Conservation (phyloP, 2,113 vertebrate genomes). For the Archocentrus centrarchus region DNA sequence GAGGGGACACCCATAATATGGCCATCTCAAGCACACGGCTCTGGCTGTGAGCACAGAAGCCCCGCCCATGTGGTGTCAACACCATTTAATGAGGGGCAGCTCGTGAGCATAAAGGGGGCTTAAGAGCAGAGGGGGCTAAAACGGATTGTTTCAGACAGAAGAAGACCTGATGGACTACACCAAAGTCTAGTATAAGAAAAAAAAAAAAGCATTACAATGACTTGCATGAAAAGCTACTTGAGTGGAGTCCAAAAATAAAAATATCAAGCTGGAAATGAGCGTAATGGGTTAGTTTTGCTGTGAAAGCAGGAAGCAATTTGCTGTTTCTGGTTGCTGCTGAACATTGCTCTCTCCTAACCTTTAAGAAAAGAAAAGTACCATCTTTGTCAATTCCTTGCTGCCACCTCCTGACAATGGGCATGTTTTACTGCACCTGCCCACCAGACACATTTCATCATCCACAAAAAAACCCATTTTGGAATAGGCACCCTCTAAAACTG, state of each 20-base stretch:
- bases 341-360: not conserved
- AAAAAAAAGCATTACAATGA: no score
- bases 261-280: no score
- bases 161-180: not conserved
- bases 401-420: not conserved
- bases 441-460: constrained; percentile 6
- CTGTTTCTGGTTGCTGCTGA: not conserved
- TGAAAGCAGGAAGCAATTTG: not conserved
- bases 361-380: constrained; percentile 7
- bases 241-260: no score
- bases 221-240: not conserved
- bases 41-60: not conserved
- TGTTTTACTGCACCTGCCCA: not conserved
- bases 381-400: constrained; percentile 1
- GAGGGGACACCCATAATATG: not conserved
- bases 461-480: fast-evolving
- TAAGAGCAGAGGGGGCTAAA: not conserved
- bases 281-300: no score
- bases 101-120: not conserved
- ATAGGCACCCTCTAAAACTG: not conserved
- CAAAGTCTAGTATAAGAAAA: not conserved
- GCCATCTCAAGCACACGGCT: not conserved
- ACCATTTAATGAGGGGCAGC: not conserved
- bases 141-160: not conserved
- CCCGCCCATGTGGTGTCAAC: not conserved